A percentile compares a stretch with the other conserved stretches of the same genome.
phyloP scores from a whole-genome alignment of 2,113 vertebrate genomes.

The Nicator chloris region DNA sequence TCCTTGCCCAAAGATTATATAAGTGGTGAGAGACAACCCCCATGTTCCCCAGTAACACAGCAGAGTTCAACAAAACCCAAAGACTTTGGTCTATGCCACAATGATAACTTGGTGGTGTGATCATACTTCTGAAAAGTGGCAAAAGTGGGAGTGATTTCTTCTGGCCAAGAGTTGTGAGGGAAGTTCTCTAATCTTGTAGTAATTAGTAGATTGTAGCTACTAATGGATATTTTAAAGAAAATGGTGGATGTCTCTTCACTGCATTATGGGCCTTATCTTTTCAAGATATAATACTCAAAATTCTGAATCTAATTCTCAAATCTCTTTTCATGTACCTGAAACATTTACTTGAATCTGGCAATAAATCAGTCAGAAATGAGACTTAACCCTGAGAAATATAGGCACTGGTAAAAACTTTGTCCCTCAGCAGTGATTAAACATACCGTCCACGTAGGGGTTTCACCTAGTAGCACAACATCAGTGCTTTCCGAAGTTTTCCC shows the following conservation, averaged over 20 bases:
- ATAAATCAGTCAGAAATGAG: neutral
- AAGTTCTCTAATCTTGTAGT: neutral
- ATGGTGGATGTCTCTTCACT: neutral
- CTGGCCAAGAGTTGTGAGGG: neutral
- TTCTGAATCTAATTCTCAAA: neutral
- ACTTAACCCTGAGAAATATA: neutral
- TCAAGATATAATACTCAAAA: neutral
- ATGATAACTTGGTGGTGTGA: neutral
- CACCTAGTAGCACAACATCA: conserved; percentile 28
- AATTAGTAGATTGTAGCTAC: neutral
- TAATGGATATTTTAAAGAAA: neutral
- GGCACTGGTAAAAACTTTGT: neutral
- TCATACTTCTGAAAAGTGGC: neutral
- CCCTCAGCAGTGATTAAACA: conserved; percentile 8
- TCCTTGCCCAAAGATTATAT: neutral
- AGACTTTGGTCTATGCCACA: neutral
- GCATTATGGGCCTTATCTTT: neutral
- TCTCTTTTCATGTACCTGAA: neutral
- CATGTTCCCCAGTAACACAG: neutral
- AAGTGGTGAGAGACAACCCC: neutral
- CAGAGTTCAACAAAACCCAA: neutral
- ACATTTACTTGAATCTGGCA: neutral
- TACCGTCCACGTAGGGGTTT: neutral
- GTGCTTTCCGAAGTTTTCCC: conserved; percentile 2
- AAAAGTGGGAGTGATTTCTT: neutral